Conservation (phyloP, 2,113 vertebrate genomes). For the Gnathonemus echidnorhynchus region DNA sequence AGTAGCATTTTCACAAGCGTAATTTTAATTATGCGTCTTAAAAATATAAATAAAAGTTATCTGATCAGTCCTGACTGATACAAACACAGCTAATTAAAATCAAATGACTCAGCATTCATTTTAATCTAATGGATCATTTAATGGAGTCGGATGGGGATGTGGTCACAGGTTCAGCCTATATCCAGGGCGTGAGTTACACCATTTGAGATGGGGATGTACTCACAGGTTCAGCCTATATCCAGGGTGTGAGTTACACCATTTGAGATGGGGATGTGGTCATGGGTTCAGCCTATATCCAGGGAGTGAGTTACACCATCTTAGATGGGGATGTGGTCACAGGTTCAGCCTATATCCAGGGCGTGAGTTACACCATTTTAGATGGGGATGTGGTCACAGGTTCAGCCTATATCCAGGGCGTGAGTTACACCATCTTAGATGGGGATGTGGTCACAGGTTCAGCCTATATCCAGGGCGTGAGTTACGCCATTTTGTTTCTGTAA, state of each 20-base stretch:
- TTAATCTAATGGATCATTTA: background rate
- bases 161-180: too few relatives aligned
- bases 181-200: too few relatives aligned
- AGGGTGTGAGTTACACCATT: too few relatives aligned
- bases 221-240: too few relatives aligned
- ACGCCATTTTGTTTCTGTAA: background rate
- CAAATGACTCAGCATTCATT: background rate
- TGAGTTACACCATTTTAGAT: too few relatives aligned
- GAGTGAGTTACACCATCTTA: background rate
- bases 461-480: background rate
- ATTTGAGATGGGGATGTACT: too few relatives aligned
- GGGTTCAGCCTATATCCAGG: too few relatives aligned
- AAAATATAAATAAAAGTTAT: background rate
- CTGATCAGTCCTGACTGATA: background rate
- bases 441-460: background rate
- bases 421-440: background rate
- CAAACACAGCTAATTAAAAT: background rate
- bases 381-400: too few relatives aligned
- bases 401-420: too few relatives aligned
- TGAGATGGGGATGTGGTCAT: too few relatives aligned
- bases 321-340: background rate
- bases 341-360: background rate
- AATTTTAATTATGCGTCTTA: background rate
- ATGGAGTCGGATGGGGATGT: background rate
- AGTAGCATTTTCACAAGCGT: background rate